phyloP scores from a whole-genome alignment of 2,888 invertebrate genomes.

The Drosophila monieri region DNA sequence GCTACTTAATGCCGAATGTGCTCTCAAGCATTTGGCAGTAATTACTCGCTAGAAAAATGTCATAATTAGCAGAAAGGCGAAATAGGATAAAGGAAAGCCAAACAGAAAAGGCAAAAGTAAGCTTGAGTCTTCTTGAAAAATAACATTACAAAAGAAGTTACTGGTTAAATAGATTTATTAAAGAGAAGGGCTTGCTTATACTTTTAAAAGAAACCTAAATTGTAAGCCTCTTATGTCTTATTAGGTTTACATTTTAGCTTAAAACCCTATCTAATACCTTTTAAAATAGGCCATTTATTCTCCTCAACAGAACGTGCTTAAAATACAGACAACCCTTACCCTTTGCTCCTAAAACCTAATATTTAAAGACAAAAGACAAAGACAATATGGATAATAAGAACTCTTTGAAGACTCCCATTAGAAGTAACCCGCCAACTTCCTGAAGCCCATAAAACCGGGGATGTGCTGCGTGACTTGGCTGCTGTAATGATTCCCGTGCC shows the following conservation, averaged over 20 bases:
- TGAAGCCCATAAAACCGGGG: constrained; percentile 10
- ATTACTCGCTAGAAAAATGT: constrained; percentile 66
- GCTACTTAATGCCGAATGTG: constrained; percentile 67
- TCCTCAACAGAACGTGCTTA: not conserved
- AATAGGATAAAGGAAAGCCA: constrained; percentile 29
- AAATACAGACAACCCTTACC: not conserved
- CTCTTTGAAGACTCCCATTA: constrained; percentile 24
- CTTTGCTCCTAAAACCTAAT: not conserved
- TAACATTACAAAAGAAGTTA: not conserved
- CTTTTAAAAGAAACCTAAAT: too few relatives aligned
- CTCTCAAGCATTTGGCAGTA: constrained; percentile 75
- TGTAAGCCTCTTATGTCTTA: not conserved
- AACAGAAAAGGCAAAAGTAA: constrained; percentile 9
- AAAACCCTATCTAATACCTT: not conserved
- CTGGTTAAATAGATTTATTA: too few relatives aligned
- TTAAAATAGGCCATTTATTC: not conserved
- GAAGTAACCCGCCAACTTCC: constrained; percentile 9
- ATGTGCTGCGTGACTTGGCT: constrained; percentile 19
- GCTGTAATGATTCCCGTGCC: constrained; percentile 23
- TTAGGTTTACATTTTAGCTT: not conserved
- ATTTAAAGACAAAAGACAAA: not conserved
- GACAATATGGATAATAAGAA: constrained; percentile 7
- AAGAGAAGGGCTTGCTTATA: too few relatives aligned
- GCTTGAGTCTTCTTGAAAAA: not conserved
- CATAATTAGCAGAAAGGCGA: constrained; percentile 64